These are phyloP conservation scores for Odontomyia ornata DNA, from an alignment of 2,888 invertebrate genomes.

Conservation along the genomic window DNA sequence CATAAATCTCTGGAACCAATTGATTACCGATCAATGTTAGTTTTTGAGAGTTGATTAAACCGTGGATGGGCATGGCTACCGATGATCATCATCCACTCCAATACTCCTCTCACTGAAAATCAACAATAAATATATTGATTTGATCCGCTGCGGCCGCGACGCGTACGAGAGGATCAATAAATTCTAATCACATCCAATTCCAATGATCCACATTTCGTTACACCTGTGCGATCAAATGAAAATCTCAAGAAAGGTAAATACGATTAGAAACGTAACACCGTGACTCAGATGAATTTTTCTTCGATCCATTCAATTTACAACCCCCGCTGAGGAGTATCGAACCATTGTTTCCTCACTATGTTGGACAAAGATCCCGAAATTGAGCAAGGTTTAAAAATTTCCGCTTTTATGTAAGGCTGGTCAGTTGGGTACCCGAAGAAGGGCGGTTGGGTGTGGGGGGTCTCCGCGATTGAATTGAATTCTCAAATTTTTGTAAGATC, in stretches of 20 bases:
- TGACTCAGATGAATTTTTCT: not conserved
- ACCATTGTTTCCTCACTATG: not conserved
- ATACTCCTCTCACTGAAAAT: not conserved
- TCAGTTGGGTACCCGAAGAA: too few species aligned
- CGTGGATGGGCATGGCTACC: not conserved
- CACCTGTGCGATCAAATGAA: not conserved
- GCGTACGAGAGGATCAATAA: not conserved
- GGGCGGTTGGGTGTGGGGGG: too few species aligned
- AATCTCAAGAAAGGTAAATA: not conserved
- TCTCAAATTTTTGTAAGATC: not conserved
- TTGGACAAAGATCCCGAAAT: not conserved
- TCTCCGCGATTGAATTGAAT: not conserved
- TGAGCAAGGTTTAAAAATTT: not conserved
- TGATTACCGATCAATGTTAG: not conserved
- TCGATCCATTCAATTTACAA: not conserved
- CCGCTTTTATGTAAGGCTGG: not conserved
- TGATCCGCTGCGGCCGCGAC: not conserved
- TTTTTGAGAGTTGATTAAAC: not conserved
- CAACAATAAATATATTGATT: not conserved
- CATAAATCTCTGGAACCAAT: not conserved
- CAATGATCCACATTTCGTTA: slow-evolving; percentile 3
- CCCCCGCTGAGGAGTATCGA: not conserved
- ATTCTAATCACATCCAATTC: not conserved
- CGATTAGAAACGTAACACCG: not conserved
- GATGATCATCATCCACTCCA: not conserved